Conservation (phyloP, 2,797 vertebrate genomes). For the Glossophaga mutica region DNA sequence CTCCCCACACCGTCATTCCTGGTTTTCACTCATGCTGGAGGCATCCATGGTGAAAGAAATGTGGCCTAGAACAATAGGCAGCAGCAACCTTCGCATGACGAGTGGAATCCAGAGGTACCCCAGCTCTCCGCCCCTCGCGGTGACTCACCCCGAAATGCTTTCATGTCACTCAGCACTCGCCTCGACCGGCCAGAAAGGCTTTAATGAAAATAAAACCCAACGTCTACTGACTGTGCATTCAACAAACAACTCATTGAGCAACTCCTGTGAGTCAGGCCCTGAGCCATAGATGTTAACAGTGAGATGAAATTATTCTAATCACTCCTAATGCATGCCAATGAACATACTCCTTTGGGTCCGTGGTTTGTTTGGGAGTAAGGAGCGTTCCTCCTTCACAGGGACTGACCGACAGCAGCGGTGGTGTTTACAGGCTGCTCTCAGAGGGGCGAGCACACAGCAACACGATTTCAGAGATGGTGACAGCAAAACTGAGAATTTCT, state of each 20-base stretch:
- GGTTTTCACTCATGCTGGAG: slow-evolving; percentile 47
- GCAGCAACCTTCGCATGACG: not conserved
- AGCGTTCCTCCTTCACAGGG: not conserved
- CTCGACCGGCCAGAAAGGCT: not conserved
- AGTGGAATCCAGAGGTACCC: not conserved
- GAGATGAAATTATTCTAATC: not conserved
- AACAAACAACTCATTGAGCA: rapidly evolving
- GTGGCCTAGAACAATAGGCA: slow-evolving; percentile 50
- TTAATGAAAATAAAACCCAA: not conserved
- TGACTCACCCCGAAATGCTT: not conserved
- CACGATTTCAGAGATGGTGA: not conserved
- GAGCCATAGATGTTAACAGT: rapidly evolving
- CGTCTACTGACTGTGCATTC: rapidly evolving
- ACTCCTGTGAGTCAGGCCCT: not conserved
- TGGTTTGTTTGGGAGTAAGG: not conserved
- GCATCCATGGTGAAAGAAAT: slow-evolving; percentile 59
- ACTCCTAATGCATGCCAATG: not conserved
- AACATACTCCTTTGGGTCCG: not conserved
- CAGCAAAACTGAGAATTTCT: not conserved
- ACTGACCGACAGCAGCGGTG: rapidly evolving
- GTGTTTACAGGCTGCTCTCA: not conserved
- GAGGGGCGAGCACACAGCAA: not conserved
- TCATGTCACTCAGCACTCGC: not conserved
- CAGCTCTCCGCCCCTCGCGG: rapidly evolving
- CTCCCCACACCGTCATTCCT: slow-evolving; percentile 53